Conservation (phyloP, 2,113 vertebrate species). For the Rhodinocichla rosea region DNA sequence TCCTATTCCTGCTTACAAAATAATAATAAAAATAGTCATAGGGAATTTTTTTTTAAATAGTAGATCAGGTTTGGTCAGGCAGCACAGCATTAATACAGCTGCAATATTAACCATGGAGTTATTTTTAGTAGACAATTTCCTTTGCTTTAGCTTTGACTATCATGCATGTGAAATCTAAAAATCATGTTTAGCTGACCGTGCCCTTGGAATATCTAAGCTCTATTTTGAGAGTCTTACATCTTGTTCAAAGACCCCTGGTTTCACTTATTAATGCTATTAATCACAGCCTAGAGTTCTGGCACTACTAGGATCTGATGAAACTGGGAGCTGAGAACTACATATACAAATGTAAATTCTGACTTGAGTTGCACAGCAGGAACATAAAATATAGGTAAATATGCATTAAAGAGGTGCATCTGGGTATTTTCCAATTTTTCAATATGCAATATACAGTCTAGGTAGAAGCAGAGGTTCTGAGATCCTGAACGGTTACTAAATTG, state of each 20-base stretch:
- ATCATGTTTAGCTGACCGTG: neutral
- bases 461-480: neutral
- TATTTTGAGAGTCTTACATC: neutral
- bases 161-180: neutral
- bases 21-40: neutral
- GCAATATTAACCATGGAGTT: neutral
- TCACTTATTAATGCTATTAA: neutral
- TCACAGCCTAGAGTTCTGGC: neutral
- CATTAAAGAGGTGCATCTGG: neutral
- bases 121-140: constrained; percentile 38
- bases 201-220: neutral
- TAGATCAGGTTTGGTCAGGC: neutral
- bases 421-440: neutral
- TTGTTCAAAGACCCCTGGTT: neutral
- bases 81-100: neutral
- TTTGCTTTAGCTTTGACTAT: neutral
- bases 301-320: neutral
- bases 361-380: neutral
- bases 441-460: neutral
- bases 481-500: neutral
- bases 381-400: neutral
- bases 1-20: neutral
- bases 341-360: neutral
- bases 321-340: neutral
- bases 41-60: neutral